Evolutionary conservation across 2,888 invertebrate genomes (phyloP).

Genomic region (Papilio protenor): DNA sequence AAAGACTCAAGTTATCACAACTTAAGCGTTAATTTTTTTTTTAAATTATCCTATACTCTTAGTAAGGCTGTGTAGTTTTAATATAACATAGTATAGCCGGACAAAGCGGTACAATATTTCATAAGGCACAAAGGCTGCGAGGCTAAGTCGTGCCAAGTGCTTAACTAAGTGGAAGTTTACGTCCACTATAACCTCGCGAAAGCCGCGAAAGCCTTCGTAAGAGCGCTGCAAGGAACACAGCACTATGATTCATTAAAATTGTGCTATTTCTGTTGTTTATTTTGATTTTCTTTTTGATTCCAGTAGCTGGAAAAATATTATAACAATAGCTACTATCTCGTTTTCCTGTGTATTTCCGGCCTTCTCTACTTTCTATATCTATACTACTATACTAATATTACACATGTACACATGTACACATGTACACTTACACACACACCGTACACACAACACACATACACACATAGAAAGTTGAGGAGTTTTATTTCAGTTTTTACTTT

Average conservation of each 20-base stretch:
- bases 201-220: slow-evolving; percentile 30
- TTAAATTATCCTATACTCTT: background rate
- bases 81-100: slow-evolving; percentile 8
- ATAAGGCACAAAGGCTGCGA: slow-evolving; percentile 32
- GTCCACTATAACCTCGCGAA: slow-evolving; percentile 5
- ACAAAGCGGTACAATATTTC: slow-evolving; percentile 30
- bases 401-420: too few species aligned
- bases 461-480: too few species aligned
- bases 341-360: too few species aligned
- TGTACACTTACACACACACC: too few species aligned
- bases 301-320: too few species aligned
- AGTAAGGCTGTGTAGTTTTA: slow-evolving; percentile 4
- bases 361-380: too few species aligned
- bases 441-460: too few species aligned
- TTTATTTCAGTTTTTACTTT: too few species aligned
- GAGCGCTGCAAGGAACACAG: slow-evolving; percentile 15
- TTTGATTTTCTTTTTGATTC: background rate
- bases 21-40: too few species aligned
- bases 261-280: background rate
- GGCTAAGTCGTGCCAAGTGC: slow-evolving; percentile 32
- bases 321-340: too few species aligned
- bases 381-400: too few species aligned
- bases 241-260: slow-evolving; percentile 1
- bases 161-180: slow-evolving; percentile 39
- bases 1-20: too few species aligned